phyloP scores from a whole-genome alignment of 2,797 vertebrate species.

The Aeoliscus strigatus region DNA sequence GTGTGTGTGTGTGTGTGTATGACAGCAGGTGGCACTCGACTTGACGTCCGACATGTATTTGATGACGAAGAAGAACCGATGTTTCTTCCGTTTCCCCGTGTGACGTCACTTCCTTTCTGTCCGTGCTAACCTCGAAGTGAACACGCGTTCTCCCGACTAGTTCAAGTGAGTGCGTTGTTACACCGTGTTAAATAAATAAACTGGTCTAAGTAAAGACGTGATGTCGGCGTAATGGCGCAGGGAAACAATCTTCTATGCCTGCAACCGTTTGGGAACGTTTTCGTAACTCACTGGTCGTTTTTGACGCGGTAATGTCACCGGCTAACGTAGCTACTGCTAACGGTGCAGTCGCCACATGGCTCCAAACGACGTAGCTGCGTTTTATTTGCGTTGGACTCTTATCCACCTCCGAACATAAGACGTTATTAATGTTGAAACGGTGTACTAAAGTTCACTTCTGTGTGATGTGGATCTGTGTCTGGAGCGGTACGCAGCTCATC shows the following conservation, averaged over 20 bases:
- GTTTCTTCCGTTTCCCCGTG: constrained; percentile 20
- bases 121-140: constrained; percentile 47
- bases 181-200: neutral
- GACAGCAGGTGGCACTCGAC: constrained; percentile 11
- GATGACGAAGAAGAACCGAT: constrained; percentile 40
- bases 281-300: rapidly evolving
- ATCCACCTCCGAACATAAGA: no score
- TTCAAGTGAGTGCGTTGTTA: constrained; percentile 64
- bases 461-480: no score
- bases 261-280: rapidly evolving
- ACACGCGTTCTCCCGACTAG: constrained; percentile 54
- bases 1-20: no score
- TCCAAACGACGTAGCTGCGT: no score
- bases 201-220: rapidly evolving
- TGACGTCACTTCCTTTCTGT: constrained; percentile 67
- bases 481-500: no score
- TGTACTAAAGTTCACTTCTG: no score
- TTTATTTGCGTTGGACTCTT: no score
- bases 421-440: no score
- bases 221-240: neutral
- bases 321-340: constrained; percentile 4
- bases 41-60: neutral
- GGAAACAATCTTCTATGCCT: rapidly evolving
- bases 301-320: neutral
- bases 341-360: constrained; percentile 9